Evolutionary conservation across 1,140 invertebrate species (phyloP).

Genomic region (Chelonus insularis): DNA sequence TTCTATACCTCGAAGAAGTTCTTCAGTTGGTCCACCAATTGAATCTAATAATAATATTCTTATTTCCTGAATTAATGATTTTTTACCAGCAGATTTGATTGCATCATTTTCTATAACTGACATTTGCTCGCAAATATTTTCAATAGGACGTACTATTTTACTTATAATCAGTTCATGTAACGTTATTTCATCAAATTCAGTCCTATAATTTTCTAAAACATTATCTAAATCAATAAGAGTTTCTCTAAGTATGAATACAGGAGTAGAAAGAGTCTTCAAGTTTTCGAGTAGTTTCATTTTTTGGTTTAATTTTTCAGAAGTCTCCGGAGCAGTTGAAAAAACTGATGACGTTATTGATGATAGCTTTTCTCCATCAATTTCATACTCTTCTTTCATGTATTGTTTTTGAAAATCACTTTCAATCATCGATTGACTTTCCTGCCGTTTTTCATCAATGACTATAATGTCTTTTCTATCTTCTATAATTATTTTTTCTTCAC

Average conservation of each 20-base stretch:
- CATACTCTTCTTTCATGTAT: too few species aligned
- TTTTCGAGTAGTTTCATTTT: slow-evolving; percentile 42
- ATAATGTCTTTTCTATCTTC: slow-evolving; percentile 22
- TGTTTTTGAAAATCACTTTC: too few species aligned
- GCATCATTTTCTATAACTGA: slow-evolving; percentile 43
- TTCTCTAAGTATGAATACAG: slow-evolving; percentile 40
- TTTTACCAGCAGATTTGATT: slow-evolving; percentile 42
- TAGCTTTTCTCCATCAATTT: slow-evolving; percentile 22
- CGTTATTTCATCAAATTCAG: slow-evolving; percentile 30
- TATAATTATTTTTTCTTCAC: slow-evolving; percentile 19
- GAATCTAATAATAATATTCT: slow-evolving; percentile 49
- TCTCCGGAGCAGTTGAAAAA: slow-evolving; percentile 13
- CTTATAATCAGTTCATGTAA: slow-evolving; percentile 38
- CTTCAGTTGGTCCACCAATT: slow-evolving; percentile 51
- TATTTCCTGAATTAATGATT: slow-evolving; percentile 40
- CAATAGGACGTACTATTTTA: slow-evolving; percentile 43
- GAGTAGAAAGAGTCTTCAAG: slow-evolving; percentile 37
- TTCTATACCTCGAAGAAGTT: slow-evolving; percentile 50
- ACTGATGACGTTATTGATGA: background rate
- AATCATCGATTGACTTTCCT: too few species aligned
- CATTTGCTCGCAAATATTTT: slow-evolving; percentile 46
- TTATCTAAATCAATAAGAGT: slow-evolving; percentile 44
- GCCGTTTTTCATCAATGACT: too few species aligned
- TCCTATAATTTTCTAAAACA: slow-evolving; percentile 24
- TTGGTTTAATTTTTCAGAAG: slow-evolving; percentile 30